These are phyloP conservation scores for Lepus europaeus DNA, from an alignment of 2,113 vertebrate genomes.

Conservation along the genomic window DNA sequence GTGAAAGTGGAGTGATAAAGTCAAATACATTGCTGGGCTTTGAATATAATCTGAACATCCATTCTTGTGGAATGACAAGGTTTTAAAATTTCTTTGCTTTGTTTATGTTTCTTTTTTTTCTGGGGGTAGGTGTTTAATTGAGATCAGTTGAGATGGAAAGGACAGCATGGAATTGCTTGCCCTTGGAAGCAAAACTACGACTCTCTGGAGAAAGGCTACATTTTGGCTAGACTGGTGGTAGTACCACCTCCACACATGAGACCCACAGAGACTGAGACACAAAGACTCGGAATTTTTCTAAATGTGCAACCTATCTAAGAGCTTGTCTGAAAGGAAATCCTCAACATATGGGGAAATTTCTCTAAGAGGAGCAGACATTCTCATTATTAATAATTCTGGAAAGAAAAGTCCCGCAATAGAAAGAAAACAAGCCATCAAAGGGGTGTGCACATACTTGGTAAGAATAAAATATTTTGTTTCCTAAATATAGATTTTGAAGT, in stretches of 20 bases:
- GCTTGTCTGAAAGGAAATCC: neutral
- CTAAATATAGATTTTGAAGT: neutral
- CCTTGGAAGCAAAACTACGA: neutral
- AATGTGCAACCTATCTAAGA: neutral
- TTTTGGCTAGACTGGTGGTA: neutral
- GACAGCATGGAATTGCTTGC: neutral
- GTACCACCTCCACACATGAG: neutral
- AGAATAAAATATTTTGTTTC: neutral
- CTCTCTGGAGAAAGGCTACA: neutral
- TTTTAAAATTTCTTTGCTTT: neutral
- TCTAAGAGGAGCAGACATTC: neutral
- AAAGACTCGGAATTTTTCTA: neutral
- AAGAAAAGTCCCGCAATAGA: neutral
- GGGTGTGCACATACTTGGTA: neutral
- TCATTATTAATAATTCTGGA: neutral
- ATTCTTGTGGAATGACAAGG: neutral
- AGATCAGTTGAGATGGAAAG: neutral
- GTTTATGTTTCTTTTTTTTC: neutral
- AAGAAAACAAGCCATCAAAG: neutral
- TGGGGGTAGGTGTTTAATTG: neutral
- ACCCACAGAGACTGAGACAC: neutral
- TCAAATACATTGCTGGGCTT: neutral
- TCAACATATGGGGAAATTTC: neutral
- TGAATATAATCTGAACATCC: neutral
- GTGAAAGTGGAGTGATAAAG: neutral